Base-by-base conservation (phyloP, 2,888 invertebrate species). In the Nycteola revayana region DNA sequence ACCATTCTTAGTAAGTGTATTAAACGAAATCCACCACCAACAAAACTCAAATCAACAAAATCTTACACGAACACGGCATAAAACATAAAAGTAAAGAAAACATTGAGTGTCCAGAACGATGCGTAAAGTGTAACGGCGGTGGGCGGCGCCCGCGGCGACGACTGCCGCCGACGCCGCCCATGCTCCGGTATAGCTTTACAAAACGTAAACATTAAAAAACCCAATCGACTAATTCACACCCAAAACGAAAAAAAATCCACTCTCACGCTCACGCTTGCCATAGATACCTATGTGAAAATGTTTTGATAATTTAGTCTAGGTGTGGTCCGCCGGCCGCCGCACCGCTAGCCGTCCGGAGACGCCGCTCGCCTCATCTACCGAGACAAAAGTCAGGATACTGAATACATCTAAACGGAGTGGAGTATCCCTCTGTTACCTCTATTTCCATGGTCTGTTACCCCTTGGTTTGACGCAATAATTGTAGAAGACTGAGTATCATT, bases 221-320 rank as follows among this genome's bases (percentile, higher is more conserved):
- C 87, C 88, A 88, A 88, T 88, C 85, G 88, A 85, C 88, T 88
- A 88, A 86, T 82, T 87, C 87, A 88, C 87, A 86, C 87, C 86
- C 88, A 84, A 88, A 87, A 87, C 84, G 84, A 84, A 87, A 82
- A 55, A 78, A 86, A 88, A 85, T 87, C 79, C 89, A 89, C 89
- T 88, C 89, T 86, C 89, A 89, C 89, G 86, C 89, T 86, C 88
- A 89, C 89, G 78, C 89, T 89, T 86, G 86, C 84, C 82, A 88
- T 88, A 89, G 89, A 88, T 88, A 89, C 88, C 87, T 87, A 89
- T 87, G 87, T 85, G 85, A 85, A 86, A 87, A 85, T 82, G 81
- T 86, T 83, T n/a, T 82, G 83, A 76, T 80, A 78, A 84, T 85
- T 75, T 85, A 87, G 85, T 84, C 76, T 83, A 86, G 86, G 81